Conservation (phyloP, 2,797 vertebrate genomes). For the Uromys caudimaculatus region DNA sequence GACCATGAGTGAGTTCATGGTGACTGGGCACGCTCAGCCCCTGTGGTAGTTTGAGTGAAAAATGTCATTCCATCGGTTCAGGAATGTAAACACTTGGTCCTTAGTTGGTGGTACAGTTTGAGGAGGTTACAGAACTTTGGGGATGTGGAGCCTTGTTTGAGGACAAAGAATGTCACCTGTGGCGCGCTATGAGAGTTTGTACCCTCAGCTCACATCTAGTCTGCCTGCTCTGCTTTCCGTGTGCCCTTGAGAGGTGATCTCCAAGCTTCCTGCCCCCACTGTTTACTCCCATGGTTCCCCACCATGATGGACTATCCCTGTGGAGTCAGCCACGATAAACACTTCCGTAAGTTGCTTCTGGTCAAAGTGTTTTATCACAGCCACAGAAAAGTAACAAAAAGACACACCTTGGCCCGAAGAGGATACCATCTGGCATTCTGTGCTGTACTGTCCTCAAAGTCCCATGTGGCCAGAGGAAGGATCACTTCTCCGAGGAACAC, state of each 20-base stretch:
- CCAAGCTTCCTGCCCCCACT: neutral
- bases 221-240: neutral
- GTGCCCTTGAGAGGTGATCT: neutral
- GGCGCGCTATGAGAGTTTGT: neutral
- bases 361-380: neutral
- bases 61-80: neutral
- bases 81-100: neutral
- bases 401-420: constrained; percentile 90
- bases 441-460: constrained; percentile 86
- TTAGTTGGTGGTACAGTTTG: neutral
- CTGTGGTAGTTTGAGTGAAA: neutral
- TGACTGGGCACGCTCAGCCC: too few species aligned
- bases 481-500: constrained; percentile 93
- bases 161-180: neutral
- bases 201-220: too few species aligned
- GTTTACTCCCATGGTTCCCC: neutral
- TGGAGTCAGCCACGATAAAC: neutral
- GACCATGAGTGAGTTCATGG: neutral
- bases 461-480: constrained; percentile 91
- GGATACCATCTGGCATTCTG: constrained; percentile 90
- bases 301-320: neutral
- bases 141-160: neutral
- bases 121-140: neutral
- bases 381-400: neutral
- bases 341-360: neutral